These are phyloP conservation scores for Phaethornis superciliosus DNA, from an alignment of 2,113 vertebrate genomes.

Conservation along the genomic window DNA sequence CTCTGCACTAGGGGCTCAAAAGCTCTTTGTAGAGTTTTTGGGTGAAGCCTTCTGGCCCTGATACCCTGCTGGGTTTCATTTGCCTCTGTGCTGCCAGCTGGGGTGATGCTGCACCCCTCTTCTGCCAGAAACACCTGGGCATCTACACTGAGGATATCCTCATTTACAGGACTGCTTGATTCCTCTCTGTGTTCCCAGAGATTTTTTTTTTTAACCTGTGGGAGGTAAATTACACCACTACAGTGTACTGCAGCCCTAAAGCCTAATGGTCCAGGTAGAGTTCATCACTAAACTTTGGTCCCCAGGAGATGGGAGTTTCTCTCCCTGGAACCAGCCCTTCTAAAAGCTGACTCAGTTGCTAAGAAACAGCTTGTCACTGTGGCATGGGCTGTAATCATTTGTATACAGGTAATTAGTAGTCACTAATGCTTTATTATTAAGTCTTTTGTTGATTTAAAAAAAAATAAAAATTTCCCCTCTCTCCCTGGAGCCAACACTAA, in stretches of 20 bases:
- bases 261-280: not conserved
- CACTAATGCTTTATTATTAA: conserved; percentile 33
- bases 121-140: not conserved
- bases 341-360: conserved; percentile 47
- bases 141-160: not conserved
- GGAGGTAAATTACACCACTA: not conserved
- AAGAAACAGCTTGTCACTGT: conserved; percentile 46
- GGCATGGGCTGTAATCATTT: not conserved
- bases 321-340: not conserved
- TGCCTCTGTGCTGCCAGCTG: not conserved
- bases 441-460: not conserved
- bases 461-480: not conserved
- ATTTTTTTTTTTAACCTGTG: fast-evolving
- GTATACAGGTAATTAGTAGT: conserved; percentile 51
- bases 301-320: not conserved
- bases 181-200: not conserved
- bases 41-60: not conserved
- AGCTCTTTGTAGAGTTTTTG: not conserved
- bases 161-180: not conserved
- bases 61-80: not conserved
- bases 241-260: not conserved
- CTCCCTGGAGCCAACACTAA: not conserved
- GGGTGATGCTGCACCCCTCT: not conserved
- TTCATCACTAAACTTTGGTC: not conserved
- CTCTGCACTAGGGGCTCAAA: fast-evolving